These are phyloP conservation scores for Criorhina ranunculi DNA, from an alignment of 2,888 invertebrate genomes.

Conservation along the genomic window DNA sequence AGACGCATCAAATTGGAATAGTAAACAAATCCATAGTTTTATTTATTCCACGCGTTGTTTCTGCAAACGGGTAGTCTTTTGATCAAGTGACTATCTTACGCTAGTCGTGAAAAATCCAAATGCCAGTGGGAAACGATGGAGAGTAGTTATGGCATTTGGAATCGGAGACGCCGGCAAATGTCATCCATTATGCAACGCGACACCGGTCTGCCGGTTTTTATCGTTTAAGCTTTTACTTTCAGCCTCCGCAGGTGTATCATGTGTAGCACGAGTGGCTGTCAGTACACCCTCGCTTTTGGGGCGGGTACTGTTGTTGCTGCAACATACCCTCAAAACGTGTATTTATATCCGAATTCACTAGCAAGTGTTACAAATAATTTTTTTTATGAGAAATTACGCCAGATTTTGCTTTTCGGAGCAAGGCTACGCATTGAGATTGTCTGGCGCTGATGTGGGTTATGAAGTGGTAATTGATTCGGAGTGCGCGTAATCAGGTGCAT, in stretches of 20 bases:
- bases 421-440: constrained; percentile 47
- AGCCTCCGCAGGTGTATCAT: constrained; percentile 69
- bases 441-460: constrained; percentile 39
- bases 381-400: constrained; percentile 50
- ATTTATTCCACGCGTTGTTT: constrained; percentile 1
- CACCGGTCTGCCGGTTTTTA: constrained; percentile 31
- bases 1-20: constrained; percentile 3
- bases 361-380: constrained; percentile 27
- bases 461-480: constrained; percentile 58
- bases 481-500: constrained; percentile 53
- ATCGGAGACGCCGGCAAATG: constrained; percentile 55
- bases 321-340: constrained; percentile 34
- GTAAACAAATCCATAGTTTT: constrained; percentile 39
- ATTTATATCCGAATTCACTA: constrained; percentile 56
- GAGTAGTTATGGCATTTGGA: constrained; percentile 49
- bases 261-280: constrained; percentile 24
- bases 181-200: constrained; percentile 69
- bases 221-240: constrained; percentile 60
- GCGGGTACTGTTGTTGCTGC: constrained; percentile 4
- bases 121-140: neutral
- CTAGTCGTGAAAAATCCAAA: neutral
- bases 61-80: neutral
- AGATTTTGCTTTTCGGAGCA: constrained; percentile 55
- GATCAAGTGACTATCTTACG: neutral
- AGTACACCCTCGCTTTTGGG: constrained; percentile 56